Percentiles rank a stretch among this genome's conserved stretches.
phyloP scores from a whole-genome alignment of 1,140 invertebrate species.

The Mactra quadrangularis region DNA sequence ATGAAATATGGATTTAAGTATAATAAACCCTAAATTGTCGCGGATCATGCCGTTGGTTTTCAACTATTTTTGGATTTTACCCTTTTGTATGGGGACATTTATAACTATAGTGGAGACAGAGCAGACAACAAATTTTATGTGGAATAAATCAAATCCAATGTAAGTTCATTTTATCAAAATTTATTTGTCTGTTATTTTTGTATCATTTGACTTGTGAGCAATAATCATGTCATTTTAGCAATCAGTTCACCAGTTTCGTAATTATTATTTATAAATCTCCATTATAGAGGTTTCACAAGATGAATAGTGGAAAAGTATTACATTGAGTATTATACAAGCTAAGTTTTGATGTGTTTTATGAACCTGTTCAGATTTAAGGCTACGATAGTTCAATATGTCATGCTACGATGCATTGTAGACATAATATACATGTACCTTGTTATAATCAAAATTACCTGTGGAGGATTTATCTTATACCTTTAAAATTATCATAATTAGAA shows the following conservation, averaged over 20 bases:
- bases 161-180: conserved; percentile 16
- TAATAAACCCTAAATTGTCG: conserved; percentile 52
- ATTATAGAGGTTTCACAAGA: too few relatives aligned
- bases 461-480: too few relatives aligned
- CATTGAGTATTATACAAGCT: too few relatives aligned
- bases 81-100: conserved; percentile 57
- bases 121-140: conserved; percentile 16
- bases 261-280: not conserved
- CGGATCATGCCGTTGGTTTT: conserved; percentile 48
- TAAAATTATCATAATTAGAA: too few relatives aligned
- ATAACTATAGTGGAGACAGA: conserved; percentile 48
- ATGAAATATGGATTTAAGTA: conserved; percentile 40
- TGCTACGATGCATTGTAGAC: too few relatives aligned
- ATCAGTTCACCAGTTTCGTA: not conserved
- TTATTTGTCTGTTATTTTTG: not conserved
- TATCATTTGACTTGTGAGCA: not conserved
- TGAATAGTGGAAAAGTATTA: too few relatives aligned
- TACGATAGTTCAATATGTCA: too few relatives aligned
- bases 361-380: too few relatives aligned
- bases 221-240: not conserved
- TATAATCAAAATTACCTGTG: too few relatives aligned
- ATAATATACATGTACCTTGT: too few relatives aligned
- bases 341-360: too few relatives aligned
- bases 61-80: conserved; percentile 51
- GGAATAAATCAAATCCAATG: conserved; percentile 51